A percentile compares a stretch with the other conserved stretches of the same genome.
Evolutionary conservation across 1,140 invertebrate species (phyloP).

Genomic region (Kradibia gibbosae): DNA sequence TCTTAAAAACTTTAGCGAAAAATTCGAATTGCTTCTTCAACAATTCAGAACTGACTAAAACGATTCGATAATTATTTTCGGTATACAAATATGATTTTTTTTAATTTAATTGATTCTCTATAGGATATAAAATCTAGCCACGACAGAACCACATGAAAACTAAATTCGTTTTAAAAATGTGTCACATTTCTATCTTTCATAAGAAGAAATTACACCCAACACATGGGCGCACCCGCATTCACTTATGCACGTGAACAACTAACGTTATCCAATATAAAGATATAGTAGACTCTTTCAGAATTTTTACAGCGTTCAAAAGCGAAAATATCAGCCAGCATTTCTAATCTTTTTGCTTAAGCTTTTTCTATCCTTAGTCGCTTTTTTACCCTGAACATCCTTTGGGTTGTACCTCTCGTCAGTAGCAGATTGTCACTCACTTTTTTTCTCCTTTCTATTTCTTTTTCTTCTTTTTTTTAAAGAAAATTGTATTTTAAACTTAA

Average conservation of each 20-base stretch:
- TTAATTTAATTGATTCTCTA: too few species aligned
- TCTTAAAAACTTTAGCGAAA: too few species aligned
- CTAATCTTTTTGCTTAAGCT: constrained; percentile 36
- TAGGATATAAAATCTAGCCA: too few species aligned
- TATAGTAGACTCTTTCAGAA: constrained; percentile 18
- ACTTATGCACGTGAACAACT: background rate
- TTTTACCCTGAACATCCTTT: constrained; percentile 12
- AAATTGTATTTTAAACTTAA: constrained; percentile 46
- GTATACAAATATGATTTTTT: too few species aligned
- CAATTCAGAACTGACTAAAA: too few species aligned
- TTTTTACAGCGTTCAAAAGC: constrained; percentile 27
- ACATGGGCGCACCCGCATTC: background rate
- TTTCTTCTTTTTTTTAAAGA: background rate
- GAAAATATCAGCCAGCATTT: constrained; percentile 32
- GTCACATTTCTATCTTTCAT: background rate
- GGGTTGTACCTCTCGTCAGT: background rate
- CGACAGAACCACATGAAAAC: background rate
- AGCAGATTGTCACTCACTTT: constrained; percentile 41
- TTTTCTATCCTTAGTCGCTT: background rate
- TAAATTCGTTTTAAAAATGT: background rate
- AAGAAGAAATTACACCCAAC: background rate
- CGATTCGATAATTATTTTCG: too few species aligned
- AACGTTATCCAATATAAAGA: background rate
- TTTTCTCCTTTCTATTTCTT: background rate
- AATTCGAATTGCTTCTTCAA: too few species aligned